Evolutionary conservation across 2,113 vertebrate species (phyloP), one percentile per base, ranked within the genome.

Genomic region (Grammomys surdaster): DNA sequence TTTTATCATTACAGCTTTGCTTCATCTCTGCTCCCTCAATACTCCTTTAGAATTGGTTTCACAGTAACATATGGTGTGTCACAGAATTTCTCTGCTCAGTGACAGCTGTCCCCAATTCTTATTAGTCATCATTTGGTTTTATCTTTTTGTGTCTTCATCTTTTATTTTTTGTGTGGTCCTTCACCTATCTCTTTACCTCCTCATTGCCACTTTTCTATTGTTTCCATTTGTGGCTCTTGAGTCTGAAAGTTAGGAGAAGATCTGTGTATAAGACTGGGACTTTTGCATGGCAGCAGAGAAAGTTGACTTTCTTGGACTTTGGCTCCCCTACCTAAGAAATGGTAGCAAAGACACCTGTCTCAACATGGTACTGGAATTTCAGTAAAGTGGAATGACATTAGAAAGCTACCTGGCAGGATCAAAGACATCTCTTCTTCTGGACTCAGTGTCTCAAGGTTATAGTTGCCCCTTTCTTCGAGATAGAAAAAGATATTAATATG

Each of bases 231-330:
- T 19, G 40, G 20, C 48, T 80, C 17, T 43, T 1, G 48, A 40
- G 19, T 48, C 6, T 43, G 22, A 56, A 46, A 31, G 46, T 43
- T n/a, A 17, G 80, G 17, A 63, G 40, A 48, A 5, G 0, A 0
- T 24, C 10, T 26, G 43, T 26, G 4, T 36, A 31, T 75, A n/a
- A 46, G 7, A 2, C 48, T 9, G 4, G 8, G 72, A 1, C 7
- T 20, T 60, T 33, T 14, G 1, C n/a, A 51, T 0, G 0, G 11
- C 63, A 46, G 22, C 73, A 54, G 24, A 60, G 17, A 26, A 1
- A 14, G 17, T 60, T 43, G 46, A 48, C 40, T 26, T 43, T n/a
- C 17, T 19, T 26, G 5, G 16, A 7, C 26, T 16, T 24, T 9
- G 36, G 36, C 63, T 16, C 40, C n/a, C 14, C 46, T 17, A 5